These are phyloP conservation scores for Anhinga rufa DNA, from an alignment of 2,113 vertebrate genomes.

Conservation along the genomic window DNA sequence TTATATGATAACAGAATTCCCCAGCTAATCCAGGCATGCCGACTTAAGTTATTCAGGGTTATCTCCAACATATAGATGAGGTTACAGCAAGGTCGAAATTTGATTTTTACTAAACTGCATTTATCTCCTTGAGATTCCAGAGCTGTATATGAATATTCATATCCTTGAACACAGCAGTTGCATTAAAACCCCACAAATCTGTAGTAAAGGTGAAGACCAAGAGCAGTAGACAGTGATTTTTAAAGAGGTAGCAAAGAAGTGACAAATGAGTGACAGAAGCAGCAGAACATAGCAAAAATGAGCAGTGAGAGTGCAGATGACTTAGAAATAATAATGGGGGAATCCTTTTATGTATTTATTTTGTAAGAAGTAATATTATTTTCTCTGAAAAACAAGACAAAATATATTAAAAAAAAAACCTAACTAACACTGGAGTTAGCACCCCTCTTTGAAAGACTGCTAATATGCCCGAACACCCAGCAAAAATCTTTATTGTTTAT, in stretches of 20 bases:
- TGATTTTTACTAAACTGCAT: not conserved
- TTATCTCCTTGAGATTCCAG: not conserved
- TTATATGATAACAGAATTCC: not conserved
- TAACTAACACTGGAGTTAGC: not conserved
- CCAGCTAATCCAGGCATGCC: not conserved
- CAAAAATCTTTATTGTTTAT: not conserved
- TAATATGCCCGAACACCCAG: not conserved
- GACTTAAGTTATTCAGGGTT: not conserved
- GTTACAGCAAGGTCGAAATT: not conserved
- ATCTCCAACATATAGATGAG: not conserved
- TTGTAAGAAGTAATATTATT: not conserved
- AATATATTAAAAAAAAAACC: not conserved
- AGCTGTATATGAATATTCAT: slow-evolving; percentile 7
- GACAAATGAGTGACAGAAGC: not conserved
- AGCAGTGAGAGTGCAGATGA: not conserved
- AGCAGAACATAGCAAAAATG: not conserved
- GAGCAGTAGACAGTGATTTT: not conserved
- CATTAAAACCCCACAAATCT: not conserved
- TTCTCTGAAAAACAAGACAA: not conserved
- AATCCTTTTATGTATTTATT: not conserved
- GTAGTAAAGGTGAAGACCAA: not conserved
- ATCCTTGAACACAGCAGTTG: not conserved
- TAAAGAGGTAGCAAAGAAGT: not conserved
- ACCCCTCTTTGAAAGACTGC: not conserved
- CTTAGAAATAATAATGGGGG: not conserved